phyloP scores from a whole-genome alignment of 2,797 vertebrate species.

The Brotula barbata region DNA sequence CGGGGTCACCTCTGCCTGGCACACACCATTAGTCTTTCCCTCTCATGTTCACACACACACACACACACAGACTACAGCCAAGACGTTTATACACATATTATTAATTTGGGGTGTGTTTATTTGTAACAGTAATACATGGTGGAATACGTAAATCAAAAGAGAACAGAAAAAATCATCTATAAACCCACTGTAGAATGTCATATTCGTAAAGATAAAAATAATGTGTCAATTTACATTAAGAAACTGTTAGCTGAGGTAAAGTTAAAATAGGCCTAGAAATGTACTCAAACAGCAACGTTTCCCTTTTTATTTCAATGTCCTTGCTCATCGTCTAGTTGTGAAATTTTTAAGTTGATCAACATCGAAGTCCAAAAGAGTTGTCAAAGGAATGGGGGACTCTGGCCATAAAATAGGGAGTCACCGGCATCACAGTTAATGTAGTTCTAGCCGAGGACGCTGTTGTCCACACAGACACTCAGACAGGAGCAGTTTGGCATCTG shows the following conservation, averaged over 20 bases:
- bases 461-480: conserved; percentile 38
- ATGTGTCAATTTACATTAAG: conserved; percentile 91
- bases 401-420: conserved; percentile 83
- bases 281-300: conserved; percentile 85
- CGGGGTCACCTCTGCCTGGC: conserved; percentile 60
- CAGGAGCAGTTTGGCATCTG: conserved; percentile 61
- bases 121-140: conserved; percentile 97
- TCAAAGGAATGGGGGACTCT: conserved; percentile 75
- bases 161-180: conserved; percentile 82
- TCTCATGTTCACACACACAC: neutral
- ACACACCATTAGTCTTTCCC: conserved; percentile 57
- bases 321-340: conserved; percentile 62
- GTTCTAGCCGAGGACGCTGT: conserved; percentile 59
- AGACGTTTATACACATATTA: conserved; percentile 36
- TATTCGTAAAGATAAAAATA: conserved; percentile 98
- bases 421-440: conserved; percentile 72
- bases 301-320: conserved; percentile 69
- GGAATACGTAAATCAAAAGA: conserved; percentile 95
- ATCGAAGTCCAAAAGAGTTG: conserved; percentile 67
- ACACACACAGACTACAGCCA: conserved; percentile 24
- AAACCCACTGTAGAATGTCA: conserved; percentile 89
- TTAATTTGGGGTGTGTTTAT: conserved; percentile 94
- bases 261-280: conserved; percentile 97
- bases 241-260: conserved; percentile 98
- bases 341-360: conserved; percentile 64